phyloP scores from a whole-genome alignment of 1,140 invertebrate species.

The Lepidurus packardi region DNA sequence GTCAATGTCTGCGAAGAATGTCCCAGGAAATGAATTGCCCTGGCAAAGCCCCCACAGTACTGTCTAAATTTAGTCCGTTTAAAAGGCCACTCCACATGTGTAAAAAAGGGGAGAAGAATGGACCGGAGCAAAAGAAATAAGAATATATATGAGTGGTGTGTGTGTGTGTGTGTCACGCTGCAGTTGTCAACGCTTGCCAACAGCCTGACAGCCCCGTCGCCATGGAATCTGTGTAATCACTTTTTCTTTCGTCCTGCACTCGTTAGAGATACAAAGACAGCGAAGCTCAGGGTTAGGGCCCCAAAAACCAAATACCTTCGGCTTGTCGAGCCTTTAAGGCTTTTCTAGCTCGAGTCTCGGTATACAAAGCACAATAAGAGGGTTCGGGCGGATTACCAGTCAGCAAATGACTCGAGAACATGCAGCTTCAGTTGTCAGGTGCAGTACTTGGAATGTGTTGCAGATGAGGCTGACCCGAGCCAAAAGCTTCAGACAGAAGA shows the following conservation, averaged over 20 bases:
- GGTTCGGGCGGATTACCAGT: background rate
- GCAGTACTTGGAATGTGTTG: slow-evolving; percentile 7
- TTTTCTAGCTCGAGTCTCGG: background rate
- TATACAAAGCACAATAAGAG: background rate
- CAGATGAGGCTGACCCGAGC: background rate
- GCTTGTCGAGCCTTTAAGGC: background rate
- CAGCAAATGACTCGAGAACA: background rate
- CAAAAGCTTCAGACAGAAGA: background rate
- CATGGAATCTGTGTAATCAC: slow-evolving; percentile 12
- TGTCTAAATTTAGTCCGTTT: slow-evolving; percentile 25
- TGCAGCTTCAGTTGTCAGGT: slow-evolving; percentile 13
- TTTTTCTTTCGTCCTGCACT: background rate
- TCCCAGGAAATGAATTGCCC: slow-evolving; percentile 5
- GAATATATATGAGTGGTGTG: background rate
- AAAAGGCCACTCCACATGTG: slow-evolving; percentile 37
- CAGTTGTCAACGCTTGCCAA: background rate
- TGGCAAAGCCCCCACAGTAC: background rate
- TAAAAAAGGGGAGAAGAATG: slow-evolving; percentile 4
- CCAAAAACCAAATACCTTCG: background rate
- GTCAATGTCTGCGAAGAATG: background rate
- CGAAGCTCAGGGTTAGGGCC: background rate
- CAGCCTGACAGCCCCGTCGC: background rate
- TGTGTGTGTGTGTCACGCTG: background rate
- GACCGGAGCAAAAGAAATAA: background rate
- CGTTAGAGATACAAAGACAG: background rate